Conservation (phyloP, 2,113 vertebrate species). For the Neotoma lepida region DNA sequence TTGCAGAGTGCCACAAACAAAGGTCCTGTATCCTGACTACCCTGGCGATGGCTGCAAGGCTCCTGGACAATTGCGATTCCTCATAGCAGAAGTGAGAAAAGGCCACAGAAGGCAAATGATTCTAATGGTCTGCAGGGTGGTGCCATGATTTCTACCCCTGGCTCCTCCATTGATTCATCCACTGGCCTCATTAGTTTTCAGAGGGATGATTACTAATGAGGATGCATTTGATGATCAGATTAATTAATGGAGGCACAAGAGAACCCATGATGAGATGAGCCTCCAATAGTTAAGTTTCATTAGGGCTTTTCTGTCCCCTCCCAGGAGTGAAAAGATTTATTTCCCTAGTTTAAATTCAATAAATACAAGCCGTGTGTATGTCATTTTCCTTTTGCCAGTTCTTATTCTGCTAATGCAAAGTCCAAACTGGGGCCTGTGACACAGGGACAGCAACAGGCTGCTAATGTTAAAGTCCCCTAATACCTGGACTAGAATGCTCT, state of each 20-base stretch:
- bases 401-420: neutral
- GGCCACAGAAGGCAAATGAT: neutral
- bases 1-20: neutral
- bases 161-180: constrained; percentile 7
- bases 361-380: neutral
- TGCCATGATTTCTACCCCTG: neutral
- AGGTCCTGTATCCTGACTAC: neutral
- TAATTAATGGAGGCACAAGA: constrained; percentile 62
- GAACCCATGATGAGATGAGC: constrained; percentile 48
- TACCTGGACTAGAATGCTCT: rapidly evolving
- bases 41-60: neutral
- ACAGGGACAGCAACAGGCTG: neutral
- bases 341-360: constrained; percentile 46
- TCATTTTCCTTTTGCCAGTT: constrained; percentile 1
- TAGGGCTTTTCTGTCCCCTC: constrained; percentile 30
- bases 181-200: constrained; percentile 66
- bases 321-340: constrained; percentile 57
- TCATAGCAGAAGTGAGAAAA: neutral
- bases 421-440: neutral
- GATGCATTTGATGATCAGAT: constrained; percentile 68
- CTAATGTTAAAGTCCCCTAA: neutral
- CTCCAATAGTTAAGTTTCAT: constrained; percentile 59
- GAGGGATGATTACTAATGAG: constrained; percentile 71
- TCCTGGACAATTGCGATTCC: neutral
- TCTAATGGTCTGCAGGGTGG: constrained; percentile 7